Conservation (phyloP, 2,888 invertebrate species). For the Erebia epiphron region DNA sequence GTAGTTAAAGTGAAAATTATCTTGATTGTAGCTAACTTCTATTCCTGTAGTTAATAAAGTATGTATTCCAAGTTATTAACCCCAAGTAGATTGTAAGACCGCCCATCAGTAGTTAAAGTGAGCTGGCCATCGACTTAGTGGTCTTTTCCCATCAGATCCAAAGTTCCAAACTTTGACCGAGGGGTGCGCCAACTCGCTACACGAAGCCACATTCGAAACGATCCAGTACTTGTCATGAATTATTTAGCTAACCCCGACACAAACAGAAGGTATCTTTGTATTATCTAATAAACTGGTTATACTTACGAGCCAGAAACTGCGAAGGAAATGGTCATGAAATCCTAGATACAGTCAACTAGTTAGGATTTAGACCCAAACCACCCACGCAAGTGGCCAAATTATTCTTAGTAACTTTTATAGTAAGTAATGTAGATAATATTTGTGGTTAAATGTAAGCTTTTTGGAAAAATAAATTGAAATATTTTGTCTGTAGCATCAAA, state of each 20-base stretch:
- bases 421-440: too few species aligned
- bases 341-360: too few species aligned
- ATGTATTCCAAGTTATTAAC: constrained; percentile 33
- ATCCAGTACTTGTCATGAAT: not conserved
- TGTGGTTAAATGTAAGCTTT: too few species aligned
- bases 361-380: too few species aligned
- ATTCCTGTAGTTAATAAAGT: constrained; percentile 6
- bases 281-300: too few species aligned
- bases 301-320: too few species aligned
- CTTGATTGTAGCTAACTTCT: not conserved
- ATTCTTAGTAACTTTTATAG: too few species aligned
- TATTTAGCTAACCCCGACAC: too few species aligned
- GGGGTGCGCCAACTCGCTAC: constrained; percentile 30
- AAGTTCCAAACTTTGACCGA: constrained; percentile 41
- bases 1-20: constrained; percentile 15
- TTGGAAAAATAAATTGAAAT: too few species aligned
- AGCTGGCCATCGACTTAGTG: constrained; percentile 41
- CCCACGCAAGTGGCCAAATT: too few species aligned
- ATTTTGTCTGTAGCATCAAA: not conserved
- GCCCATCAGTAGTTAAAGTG: constrained; percentile 26
- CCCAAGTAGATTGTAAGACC: constrained; percentile 27
- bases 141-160: constrained; percentile 41
- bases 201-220: constrained; percentile 23
- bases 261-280: too few species aligned
- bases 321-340: too few species aligned